phyloP scores from a whole-genome alignment of 2,113 vertebrate species.

The Siniperca knerii region DNA sequence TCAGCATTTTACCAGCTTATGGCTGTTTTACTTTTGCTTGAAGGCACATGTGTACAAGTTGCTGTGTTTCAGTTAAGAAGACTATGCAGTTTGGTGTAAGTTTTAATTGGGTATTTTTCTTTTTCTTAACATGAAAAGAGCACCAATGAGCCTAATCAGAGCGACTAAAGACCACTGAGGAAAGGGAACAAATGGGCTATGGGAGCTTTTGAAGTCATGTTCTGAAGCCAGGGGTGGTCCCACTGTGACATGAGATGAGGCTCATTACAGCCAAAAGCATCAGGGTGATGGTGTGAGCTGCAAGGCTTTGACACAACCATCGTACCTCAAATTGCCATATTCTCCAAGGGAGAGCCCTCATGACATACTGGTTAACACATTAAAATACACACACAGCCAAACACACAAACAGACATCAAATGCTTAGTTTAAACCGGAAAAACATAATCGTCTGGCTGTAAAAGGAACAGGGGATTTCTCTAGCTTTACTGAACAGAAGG shows the following conservation, averaged over 20 bases:
- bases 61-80: not conserved
- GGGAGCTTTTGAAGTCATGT: slow-evolving; percentile 29
- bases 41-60: not conserved
- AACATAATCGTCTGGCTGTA: not conserved
- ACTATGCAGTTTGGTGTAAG: not conserved
- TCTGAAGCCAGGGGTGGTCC: slow-evolving; percentile 23
- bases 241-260: slow-evolving; percentile 49
- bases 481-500: slow-evolving; percentile 52
- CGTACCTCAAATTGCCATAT: slow-evolving; percentile 18
- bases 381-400: slow-evolving; percentile 21
- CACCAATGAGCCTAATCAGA: slow-evolving; percentile 7
- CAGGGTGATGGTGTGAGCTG: slow-evolving; percentile 31
- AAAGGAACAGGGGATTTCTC: slow-evolving; percentile 29
- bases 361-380: slow-evolving; percentile 8
- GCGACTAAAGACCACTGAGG: slow-evolving; percentile 6
- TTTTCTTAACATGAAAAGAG: slow-evolving; percentile 27
- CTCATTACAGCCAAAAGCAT: slow-evolving; percentile 54
- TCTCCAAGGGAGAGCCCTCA: slow-evolving; percentile 17
- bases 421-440: not conserved
- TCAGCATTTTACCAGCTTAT: not conserved
- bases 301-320: slow-evolving; percentile 21
- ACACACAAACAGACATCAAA: slow-evolving; percentile 21
- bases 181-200: slow-evolving; percentile 22
- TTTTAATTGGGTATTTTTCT: slow-evolving; percentile 24
- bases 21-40: not conserved